phyloP scores from a whole-genome alignment of 2,113 vertebrate genomes.

The Clarias batrachus region DNA sequence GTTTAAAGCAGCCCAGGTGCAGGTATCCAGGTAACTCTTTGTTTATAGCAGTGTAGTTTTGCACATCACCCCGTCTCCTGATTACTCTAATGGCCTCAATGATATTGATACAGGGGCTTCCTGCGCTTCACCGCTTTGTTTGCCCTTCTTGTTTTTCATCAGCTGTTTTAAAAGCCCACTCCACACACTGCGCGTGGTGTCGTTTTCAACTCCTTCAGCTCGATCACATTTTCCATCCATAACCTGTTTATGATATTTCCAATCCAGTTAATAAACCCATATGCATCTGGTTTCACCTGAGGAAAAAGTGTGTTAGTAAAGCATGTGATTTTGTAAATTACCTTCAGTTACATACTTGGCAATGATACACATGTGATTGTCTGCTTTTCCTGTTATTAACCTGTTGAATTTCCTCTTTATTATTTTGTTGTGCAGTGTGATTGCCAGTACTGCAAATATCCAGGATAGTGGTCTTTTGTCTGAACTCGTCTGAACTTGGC shows the following conservation, averaged over 20 bases:
- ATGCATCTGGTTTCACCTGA: background rate
- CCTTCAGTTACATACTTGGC: background rate
- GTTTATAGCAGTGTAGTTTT: conserved; percentile 42
- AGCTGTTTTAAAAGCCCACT: conserved; percentile 52
- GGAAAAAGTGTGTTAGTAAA: background rate
- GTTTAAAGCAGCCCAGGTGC: conserved; percentile 11
- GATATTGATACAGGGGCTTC: conserved; percentile 63
- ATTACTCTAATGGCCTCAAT: conserved; percentile 62
- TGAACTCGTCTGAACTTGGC: background rate
- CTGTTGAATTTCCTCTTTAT: background rate
- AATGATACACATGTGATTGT: background rate
- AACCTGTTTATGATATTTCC: conserved; percentile 22
- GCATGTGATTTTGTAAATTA: background rate
- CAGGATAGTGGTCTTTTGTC: background rate
- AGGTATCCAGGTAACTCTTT: conserved; percentile 60
- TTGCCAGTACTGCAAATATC: no score
- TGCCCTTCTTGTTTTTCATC: conserved; percentile 65
- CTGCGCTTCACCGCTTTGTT: conserved; percentile 59
- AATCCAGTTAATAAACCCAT: background rate
- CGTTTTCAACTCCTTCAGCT: conserved; percentile 51
- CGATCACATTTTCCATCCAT: conserved; percentile 50
- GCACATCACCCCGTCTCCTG: conserved; percentile 35
- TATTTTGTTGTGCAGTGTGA: background rate
- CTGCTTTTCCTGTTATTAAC: background rate
- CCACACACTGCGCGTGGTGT: conserved; percentile 38